Percentiles rank a stretch among this genome's conserved stretches.
phyloP scores from a whole-genome alignment of 92 coral and sea anemone genomes.

The Palythoa grandis region DNA sequence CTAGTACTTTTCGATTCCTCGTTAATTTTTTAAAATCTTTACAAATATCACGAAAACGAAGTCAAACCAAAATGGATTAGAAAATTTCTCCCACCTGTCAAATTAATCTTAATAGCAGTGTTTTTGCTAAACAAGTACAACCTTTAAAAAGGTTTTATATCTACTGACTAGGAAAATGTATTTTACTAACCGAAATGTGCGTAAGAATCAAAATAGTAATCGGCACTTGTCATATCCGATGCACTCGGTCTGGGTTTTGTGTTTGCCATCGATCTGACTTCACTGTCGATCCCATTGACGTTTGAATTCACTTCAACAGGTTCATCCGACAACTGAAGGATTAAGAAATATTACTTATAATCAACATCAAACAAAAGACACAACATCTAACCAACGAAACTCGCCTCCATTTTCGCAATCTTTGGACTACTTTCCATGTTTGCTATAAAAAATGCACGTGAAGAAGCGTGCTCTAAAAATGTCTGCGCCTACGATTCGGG shows the following conservation, averaged over 20 bases:
- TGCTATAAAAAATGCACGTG: constrained; percentile 36
- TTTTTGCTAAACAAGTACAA: background rate
- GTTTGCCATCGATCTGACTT: background rate
- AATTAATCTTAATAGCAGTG: background rate
- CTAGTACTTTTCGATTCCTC: too few species aligned
- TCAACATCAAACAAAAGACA: background rate
- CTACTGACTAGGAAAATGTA: background rate
- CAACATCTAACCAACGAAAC: background rate
- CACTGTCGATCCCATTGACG: constrained; percentile 43
- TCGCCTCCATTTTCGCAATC: constrained; percentile 90
- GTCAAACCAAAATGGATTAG: background rate
- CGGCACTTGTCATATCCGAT: constrained; percentile 96
- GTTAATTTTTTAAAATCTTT: too few species aligned
- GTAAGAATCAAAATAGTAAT: constrained; percentile 96
- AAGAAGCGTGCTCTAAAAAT: constrained; percentile 44
- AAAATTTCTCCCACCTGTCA: background rate
- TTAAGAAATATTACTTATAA: constrained; percentile 12
- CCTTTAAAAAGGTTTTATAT: background rate
- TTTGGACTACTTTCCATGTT: constrained; percentile 80
- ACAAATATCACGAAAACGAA: too few species aligned
- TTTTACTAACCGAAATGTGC: constrained; percentile 92
- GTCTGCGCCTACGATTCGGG: constrained; percentile 57
- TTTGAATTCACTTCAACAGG: constrained; percentile 77
- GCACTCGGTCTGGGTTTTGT: constrained; percentile 59
- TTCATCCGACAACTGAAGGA: constrained; percentile 61